Conservation (phyloP, 2,113 vertebrate genomes). For the Vireo altiloquus region DNA sequence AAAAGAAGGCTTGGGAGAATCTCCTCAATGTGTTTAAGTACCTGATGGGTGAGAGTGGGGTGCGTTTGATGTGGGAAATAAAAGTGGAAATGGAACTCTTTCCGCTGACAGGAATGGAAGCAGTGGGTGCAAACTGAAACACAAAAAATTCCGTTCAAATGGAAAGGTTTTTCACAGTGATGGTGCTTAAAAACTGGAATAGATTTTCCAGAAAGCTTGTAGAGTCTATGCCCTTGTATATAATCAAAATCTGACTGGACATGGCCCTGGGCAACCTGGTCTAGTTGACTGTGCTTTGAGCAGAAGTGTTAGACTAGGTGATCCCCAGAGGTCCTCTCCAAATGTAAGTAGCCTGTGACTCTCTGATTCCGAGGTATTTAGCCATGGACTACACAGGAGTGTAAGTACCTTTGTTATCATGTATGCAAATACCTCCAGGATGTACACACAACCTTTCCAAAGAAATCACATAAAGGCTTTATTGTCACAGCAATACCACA, state of each 20-base stretch:
- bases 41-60: accelerated
- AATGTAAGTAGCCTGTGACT: neutral
- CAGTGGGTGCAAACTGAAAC: neutral
- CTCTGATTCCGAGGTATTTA: neutral
- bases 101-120: neutral
- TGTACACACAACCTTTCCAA: neutral
- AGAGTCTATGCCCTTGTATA: neutral
- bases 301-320: neutral
- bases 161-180: neutral
- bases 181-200: neutral
- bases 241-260: neutral
- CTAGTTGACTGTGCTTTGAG: neutral
- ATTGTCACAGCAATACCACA: neutral
- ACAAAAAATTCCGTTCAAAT: neutral
- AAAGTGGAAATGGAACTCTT: neutral
- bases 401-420: neutral
- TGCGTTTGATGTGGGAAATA: neutral
- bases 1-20: neutral
- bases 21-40: neutral
- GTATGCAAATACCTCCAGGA: neutral
- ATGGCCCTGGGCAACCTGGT: neutral
- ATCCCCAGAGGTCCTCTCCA: neutral
- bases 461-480: neutral
- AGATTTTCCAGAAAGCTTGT: neutral
- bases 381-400: neutral